Conservation (phyloP, 2,797 vertebrate genomes). For the Pelobates cultripes region DNA sequence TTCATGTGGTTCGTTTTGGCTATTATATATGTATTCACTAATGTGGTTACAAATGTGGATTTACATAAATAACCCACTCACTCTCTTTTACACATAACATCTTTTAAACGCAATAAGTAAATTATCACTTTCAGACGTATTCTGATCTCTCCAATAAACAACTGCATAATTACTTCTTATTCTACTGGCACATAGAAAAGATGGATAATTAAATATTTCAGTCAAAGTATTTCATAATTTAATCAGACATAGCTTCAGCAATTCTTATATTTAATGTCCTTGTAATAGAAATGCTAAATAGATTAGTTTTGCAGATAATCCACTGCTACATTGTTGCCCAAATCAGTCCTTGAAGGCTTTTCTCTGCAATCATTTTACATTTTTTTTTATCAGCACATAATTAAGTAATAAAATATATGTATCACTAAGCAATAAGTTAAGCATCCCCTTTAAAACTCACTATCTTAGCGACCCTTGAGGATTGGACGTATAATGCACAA, state of each 20-base stretch:
- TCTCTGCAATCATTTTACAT: neutral
- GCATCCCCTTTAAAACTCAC: neutral
- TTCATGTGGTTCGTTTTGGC: too few relatives aligned
- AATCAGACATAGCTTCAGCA: constrained; percentile 2
- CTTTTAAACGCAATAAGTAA: too few relatives aligned
- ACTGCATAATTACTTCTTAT: too few relatives aligned
- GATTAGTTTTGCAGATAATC: neutral
- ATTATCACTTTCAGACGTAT: too few relatives aligned
- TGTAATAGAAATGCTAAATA: neutral
- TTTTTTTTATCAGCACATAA: neutral
- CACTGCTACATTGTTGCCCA: neutral
- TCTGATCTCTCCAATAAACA: too few relatives aligned
- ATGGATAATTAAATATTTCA: constrained; percentile 4
- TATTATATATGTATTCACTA: too few relatives aligned
- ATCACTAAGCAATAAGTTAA: neutral
- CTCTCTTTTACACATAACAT: too few relatives aligned
- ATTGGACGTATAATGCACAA: neutral
- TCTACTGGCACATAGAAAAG: constrained; percentile 10
- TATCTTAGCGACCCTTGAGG: neutral
- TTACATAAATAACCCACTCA: too few relatives aligned
- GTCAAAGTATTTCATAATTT: neutral
- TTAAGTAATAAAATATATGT: neutral
- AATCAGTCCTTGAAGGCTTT: neutral
- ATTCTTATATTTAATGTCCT: neutral
- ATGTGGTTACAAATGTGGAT: too few relatives aligned